These are phyloP conservation scores for Cairina moschata DNA, from an alignment of 2,113 vertebrate genomes.

Conservation along the genomic window DNA sequence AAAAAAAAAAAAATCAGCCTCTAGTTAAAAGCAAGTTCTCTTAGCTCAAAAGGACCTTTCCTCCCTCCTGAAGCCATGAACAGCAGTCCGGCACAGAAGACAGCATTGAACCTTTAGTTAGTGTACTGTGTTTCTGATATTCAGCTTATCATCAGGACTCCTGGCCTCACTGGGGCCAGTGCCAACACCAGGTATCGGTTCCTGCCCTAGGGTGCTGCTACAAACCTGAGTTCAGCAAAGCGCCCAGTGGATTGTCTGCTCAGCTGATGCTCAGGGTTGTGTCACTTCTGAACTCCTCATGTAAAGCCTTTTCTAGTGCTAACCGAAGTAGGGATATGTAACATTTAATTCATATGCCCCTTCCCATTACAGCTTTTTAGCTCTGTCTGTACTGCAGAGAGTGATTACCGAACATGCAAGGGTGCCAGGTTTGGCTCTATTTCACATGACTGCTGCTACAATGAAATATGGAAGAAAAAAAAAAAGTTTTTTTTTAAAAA, in stretches of 20 bases:
- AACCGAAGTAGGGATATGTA: neutral
- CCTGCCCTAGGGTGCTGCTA: neutral
- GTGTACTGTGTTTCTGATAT: neutral
- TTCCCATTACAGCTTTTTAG: neutral
- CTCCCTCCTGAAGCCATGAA: neutral
- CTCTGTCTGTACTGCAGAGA: neutral
- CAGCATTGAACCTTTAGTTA: neutral
- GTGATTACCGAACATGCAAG: neutral
- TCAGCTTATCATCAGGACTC: neutral
- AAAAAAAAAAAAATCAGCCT: neutral
- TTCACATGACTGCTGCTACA: neutral
- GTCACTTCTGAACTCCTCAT: neutral
- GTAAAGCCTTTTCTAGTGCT: neutral
- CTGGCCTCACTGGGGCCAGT: fast-evolving
- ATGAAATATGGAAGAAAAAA: neutral
- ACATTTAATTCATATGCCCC: neutral
- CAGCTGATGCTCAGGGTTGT: neutral
- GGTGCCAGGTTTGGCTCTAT: neutral
- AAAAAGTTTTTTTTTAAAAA: neutral
- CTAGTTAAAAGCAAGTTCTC: neutral
- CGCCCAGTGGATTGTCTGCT: neutral
- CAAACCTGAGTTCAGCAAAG: neutral
- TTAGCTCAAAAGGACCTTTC: neutral
- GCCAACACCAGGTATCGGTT: neutral
- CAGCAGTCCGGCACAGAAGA: neutral